Conservation (phyloP, 2,888 invertebrate genomes). For the Apodemia zela region DNA sequence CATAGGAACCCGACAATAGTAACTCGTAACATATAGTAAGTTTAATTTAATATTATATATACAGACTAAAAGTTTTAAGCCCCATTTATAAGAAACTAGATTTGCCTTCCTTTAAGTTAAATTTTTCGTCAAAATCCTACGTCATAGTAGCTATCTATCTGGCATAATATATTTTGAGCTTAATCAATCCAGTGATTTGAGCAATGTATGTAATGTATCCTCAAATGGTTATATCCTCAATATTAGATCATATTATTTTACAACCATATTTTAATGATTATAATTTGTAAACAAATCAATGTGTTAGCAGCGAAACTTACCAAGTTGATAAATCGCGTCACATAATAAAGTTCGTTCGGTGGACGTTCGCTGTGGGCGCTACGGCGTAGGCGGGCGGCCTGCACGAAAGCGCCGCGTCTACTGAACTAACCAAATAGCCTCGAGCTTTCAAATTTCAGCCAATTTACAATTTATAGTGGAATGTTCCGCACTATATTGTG, state of each 20-base stretch:
- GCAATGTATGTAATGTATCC: too few species aligned
- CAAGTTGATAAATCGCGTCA: background rate
- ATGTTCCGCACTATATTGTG: slow-evolving; percentile 11
- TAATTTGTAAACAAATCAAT: background rate
- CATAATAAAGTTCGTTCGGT: background rate
- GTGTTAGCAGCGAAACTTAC: background rate
- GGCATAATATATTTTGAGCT: too few species aligned
- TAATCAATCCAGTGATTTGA: too few species aligned
- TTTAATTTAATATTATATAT: too few species aligned
- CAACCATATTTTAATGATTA: too few species aligned
- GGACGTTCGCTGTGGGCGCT: background rate
- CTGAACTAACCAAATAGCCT: slow-evolving; percentile 24
- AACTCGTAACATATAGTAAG: too few species aligned
- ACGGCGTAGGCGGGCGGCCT: slow-evolving; percentile 25
- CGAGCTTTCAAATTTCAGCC: slow-evolving; percentile 12
- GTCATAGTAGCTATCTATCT: too few species aligned
- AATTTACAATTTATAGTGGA: slow-evolving; percentile 19
- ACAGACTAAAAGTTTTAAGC: too few species aligned
- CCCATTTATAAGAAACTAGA: too few species aligned
- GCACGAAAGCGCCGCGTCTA: slow-evolving; percentile 22
- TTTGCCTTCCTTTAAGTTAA: too few species aligned
- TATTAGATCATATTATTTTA: background rate
- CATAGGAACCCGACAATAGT: too few species aligned
- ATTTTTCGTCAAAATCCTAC: too few species aligned
- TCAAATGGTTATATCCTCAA: background rate